These are phyloP conservation scores for Vespertilio murinus DNA, from an alignment of 2,797 vertebrate species.

Conservation along the genomic window DNA sequence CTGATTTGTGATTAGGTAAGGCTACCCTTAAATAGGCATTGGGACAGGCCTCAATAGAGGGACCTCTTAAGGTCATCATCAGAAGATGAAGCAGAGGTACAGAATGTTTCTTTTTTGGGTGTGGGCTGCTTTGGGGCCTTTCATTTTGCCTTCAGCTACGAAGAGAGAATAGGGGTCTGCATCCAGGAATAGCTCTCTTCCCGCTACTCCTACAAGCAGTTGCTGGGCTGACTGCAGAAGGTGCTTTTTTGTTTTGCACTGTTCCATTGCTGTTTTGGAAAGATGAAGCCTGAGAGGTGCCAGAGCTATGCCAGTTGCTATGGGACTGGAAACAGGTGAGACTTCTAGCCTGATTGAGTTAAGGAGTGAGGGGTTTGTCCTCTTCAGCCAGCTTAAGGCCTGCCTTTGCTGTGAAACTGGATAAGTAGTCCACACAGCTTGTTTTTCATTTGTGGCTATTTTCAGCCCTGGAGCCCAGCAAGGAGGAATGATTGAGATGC, in stretches of 20 bases:
- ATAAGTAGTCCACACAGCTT: slow-evolving; percentile 71
- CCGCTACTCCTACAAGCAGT: neutral
- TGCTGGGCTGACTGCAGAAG: slow-evolving; percentile 29
- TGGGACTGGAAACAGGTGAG: slow-evolving; percentile 67
- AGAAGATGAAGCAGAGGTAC: slow-evolving; percentile 10
- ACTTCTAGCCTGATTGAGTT: slow-evolving; percentile 42
- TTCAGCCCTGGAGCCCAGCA: slow-evolving; percentile 76
- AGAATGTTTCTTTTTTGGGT: neutral
- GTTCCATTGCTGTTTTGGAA: slow-evolving; percentile 71
- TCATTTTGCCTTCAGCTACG: slow-evolving; percentile 44
- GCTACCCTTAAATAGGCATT: neutral
- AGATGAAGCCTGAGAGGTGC: slow-evolving; percentile 54
- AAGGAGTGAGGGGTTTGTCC: slow-evolving; percentile 54
- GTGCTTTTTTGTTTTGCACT: slow-evolving; percentile 38
- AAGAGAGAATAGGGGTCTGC: neutral
- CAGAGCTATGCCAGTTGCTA: slow-evolving; percentile 60
- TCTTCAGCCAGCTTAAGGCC: neutral
- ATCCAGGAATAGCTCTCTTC: slow-evolving; percentile 10
- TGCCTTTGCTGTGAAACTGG: slow-evolving; percentile 36
- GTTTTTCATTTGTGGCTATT: slow-evolving; percentile 81
- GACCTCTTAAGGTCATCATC: neutral
- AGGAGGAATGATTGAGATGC: slow-evolving; percentile 82
- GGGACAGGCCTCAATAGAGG: neutral
- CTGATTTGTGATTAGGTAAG: slow-evolving; percentile 5
- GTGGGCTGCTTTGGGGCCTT: neutral